phyloP scores from a whole-genome alignment of 2,888 invertebrate species.

The Acleris cristana region DNA sequence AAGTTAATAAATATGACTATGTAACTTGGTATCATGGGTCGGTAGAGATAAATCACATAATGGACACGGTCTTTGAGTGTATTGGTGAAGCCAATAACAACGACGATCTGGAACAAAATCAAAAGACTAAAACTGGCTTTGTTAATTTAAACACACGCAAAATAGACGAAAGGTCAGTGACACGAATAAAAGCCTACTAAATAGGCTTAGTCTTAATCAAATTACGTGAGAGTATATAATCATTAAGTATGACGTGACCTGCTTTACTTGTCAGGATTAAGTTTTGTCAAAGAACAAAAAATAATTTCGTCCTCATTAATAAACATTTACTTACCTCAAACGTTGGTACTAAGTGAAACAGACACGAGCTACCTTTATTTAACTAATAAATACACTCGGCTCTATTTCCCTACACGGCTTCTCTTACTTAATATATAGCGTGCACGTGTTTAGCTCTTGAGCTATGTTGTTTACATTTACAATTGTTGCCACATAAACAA shows the following conservation, averaged over 20 bases:
- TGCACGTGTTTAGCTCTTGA: not conserved
- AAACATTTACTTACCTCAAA: slow-evolving; percentile 6
- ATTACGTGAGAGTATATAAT: slow-evolving; percentile 31
- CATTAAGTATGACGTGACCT: slow-evolving; percentile 22
- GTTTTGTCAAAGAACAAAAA: not conserved
- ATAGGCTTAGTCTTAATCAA: slow-evolving; percentile 25
- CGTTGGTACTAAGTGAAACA: no score
- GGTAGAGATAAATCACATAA: no score
- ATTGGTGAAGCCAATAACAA: no score
- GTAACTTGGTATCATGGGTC: not conserved
- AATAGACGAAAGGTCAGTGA: slow-evolving; percentile 13
- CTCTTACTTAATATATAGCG: not conserved
- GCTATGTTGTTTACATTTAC: not conserved
- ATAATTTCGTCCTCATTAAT: slow-evolving; percentile 6
- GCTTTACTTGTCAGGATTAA: slow-evolving; percentile 22
- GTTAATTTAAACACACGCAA: slow-evolving; percentile 9
- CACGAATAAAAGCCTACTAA: slow-evolving; percentile 18
- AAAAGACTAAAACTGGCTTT: no score
- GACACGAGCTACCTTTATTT: not conserved
- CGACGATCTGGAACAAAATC: no score
- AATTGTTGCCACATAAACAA: slow-evolving; percentile 8
- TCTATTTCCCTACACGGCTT: not conserved
- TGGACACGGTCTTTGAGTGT: no score
- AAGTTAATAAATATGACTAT: not conserved
- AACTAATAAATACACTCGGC: not conserved